phyloP scores from a whole-genome alignment of 2,113 vertebrate genomes.

The Callocephalon fimbriatum region DNA sequence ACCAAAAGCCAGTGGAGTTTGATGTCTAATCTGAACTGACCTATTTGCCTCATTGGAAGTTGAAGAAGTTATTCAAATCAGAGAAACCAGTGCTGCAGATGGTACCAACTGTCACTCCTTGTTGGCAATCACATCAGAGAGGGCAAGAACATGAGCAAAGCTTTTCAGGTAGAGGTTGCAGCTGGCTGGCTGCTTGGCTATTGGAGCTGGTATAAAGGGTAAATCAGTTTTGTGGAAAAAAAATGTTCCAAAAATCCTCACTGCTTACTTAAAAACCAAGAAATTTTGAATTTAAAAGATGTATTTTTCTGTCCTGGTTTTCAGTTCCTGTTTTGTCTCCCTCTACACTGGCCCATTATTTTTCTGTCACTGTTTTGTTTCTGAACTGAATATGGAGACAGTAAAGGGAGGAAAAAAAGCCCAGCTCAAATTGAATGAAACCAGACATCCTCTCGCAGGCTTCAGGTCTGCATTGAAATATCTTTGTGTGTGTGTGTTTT shows the following conservation, averaged over 20 bases:
- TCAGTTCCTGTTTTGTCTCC: not conserved
- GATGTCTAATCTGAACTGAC: slow-evolving; percentile 43
- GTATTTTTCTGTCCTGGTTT: not conserved
- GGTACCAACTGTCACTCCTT: slow-evolving; percentile 59
- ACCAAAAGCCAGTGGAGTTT: slow-evolving; percentile 8
- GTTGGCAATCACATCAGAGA: slow-evolving; percentile 41
- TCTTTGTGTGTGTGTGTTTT: not conserved
- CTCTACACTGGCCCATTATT: fast-evolving
- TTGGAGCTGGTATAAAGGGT: not conserved
- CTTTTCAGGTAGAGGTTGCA: not conserved
- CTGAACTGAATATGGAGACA: not conserved
- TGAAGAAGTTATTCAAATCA: slow-evolving; percentile 31
- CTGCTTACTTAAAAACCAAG: not conserved
- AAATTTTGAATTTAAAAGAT: not conserved
- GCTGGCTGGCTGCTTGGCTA: not conserved
- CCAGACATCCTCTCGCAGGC: not conserved
- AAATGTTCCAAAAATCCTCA: not conserved
- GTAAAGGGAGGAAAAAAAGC: not conserved
- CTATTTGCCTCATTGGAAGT: slow-evolving; percentile 31
- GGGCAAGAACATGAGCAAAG: slow-evolving; percentile 30
- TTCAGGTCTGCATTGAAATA: not conserved
- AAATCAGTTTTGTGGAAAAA: not conserved
- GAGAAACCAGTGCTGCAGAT: slow-evolving; percentile 6
- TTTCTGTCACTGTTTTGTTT: not conserved
- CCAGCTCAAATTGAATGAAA: not conserved